Evolutionary conservation across 2,797 vertebrate species (phyloP), one percentile per base, ranked within the genome.

Genomic region (Cyprinodon diabolis): DNA sequence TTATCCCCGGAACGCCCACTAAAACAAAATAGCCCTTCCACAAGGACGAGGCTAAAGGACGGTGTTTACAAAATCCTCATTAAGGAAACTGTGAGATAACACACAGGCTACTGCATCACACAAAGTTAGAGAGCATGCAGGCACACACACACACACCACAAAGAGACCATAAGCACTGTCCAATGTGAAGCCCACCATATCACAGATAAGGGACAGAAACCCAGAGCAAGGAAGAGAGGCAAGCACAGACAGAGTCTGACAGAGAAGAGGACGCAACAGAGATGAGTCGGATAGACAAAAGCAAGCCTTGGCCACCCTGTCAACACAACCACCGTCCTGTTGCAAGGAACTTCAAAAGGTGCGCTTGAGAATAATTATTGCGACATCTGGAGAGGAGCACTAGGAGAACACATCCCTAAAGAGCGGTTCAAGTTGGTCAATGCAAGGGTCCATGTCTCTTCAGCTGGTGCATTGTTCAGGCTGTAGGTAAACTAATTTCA

Each of bases 61-160:
- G 87, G 94, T 99, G 97, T 99, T 99, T 99, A 99, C 96, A 98
- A 97, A 97, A 96, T 89, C 94, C 97, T 99, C 97, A 99, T 99
- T 99, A 99, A 97, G 96, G 96, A 95, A 96, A 95, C 95, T 94
- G 94, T 79, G 86, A 97, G 97, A 99, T 98, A 99, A 96, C 90
- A 84, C 85, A 84, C 85, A 83, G 70, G 80, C 86, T 88, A 89
- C 90, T 88, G 87, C 89, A 91, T 87, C 83, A 84, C 90, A 86
- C 86, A 91, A 70, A 87, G 79, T 85, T 84, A 83, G 86, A 85
- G 85, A 79, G 73, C 72, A 75, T 62, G 73, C 80, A 82, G 25
- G 72, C 83, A 86, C 78, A 77, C 88, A 73, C 85, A 82, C 88
- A 86, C 87, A 82, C 88, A 84, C 76, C 78, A 86, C 86, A 78